phyloP scores from a whole-genome alignment of 2,113 vertebrate species.

The Dicrurus megarhynchus region DNA sequence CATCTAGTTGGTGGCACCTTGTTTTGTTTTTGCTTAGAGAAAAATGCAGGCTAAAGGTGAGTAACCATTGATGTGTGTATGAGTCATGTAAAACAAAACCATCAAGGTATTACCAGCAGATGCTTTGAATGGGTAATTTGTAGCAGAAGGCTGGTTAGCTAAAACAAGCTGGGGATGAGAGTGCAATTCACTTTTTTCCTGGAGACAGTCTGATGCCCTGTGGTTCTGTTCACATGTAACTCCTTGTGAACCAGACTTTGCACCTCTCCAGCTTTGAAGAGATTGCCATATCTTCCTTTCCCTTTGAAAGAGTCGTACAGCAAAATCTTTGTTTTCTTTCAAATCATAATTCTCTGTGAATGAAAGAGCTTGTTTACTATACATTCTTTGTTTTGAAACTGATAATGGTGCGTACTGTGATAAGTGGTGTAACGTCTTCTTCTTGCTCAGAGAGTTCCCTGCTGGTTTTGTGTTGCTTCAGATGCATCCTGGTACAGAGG shows the following conservation, averaged over 20 bases:
- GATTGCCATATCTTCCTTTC: neutral
- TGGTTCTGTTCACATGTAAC: neutral
- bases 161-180: neutral
- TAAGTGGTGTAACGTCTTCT: neutral
- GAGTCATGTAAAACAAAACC: neutral
- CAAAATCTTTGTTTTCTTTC: neutral
- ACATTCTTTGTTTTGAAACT: neutral
- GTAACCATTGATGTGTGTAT: neutral
- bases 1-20: neutral
- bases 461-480: neutral
- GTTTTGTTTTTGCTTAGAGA: neutral
- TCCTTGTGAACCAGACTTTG: neutral
- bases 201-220: neutral
- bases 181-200: neutral
- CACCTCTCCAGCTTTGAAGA: neutral
- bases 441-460: neutral
- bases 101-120: neutral
- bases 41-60: neutral
- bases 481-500: neutral
- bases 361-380: neutral
- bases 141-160: neutral
- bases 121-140: neutral
- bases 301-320: neutral
- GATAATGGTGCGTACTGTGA: neutral
- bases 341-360: neutral